Conservation (phyloP, 2,113 vertebrate genomes). For the Psammodynastes pulverulentus region DNA sequence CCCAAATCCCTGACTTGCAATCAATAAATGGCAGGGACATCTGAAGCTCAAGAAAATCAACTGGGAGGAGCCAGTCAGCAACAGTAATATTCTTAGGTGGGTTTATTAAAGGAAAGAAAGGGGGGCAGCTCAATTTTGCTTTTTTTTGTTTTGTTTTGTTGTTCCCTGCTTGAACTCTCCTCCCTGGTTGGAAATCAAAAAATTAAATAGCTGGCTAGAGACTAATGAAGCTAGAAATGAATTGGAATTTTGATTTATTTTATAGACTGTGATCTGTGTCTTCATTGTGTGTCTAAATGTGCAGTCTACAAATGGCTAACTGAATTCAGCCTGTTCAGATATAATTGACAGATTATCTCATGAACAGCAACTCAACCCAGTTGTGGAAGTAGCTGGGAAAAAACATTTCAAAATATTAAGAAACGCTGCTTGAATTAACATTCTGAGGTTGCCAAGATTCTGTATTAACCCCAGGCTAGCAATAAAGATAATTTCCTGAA, state of each 20-base stretch:
- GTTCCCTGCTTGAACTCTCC: background rate
- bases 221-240: background rate
- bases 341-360: background rate
- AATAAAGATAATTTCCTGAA: background rate
- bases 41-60: background rate
- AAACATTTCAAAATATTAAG: background rate
- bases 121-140: background rate
- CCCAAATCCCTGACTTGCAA: background rate
- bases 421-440: background rate
- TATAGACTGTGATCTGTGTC: background rate
- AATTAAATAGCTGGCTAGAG: background rate
- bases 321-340: background rate
- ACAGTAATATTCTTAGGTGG: background rate
- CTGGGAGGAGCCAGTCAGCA: background rate
- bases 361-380: background rate
- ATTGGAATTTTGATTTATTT: background rate
- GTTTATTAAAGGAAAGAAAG: background rate
- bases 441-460: background rate
- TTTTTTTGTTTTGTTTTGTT: too few species aligned
- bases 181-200: background rate
- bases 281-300: background rate
- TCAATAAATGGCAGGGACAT: background rate
- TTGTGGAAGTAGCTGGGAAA: background rate
- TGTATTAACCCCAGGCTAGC: background rate
- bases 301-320: background rate